Evolutionary conservation across 2,113 vertebrate species (phyloP).

Genomic region (Fregetta grallaria): DNA sequence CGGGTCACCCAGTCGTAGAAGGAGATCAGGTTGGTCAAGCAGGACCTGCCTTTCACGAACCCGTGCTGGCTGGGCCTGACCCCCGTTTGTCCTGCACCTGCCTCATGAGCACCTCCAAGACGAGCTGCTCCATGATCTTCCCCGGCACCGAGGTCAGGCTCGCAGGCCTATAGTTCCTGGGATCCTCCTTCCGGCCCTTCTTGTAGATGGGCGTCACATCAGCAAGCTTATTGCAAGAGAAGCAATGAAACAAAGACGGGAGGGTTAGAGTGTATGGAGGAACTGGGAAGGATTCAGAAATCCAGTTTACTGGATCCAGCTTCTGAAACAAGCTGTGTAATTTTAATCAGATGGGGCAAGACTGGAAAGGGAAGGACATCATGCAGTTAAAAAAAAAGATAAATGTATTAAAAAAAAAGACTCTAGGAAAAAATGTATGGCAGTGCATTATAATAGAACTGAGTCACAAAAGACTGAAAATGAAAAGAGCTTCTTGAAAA

Average conservation of each 20-base stretch:
- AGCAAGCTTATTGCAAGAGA: background rate
- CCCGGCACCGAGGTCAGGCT: no score
- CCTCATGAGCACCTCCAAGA: no score
- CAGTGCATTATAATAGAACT: slow-evolving; percentile 11
- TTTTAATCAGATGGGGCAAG: background rate
- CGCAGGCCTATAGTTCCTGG: no score
- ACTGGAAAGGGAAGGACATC: background rate
- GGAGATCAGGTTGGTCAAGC: no score
- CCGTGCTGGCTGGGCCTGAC: no score
- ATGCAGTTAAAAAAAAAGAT: background rate
- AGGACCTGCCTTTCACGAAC: no score
- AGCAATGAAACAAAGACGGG: background rate
- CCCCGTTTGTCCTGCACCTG: no score
- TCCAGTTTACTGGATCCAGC: background rate
- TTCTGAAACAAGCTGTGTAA: slow-evolving; percentile 16
- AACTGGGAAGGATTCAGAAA: background rate
- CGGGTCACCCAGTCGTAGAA: no score
- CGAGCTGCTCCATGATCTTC: no score
- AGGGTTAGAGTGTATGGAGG: background rate
- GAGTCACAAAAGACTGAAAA: slow-evolving; percentile 48
- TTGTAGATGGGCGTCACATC: no score
- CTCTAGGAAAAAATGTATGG: background rate
- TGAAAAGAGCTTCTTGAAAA: slow-evolving; percentile 30
- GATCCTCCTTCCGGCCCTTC: no score
- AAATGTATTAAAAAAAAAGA: background rate